These are phyloP conservation scores for Psittacula echo DNA, from an alignment of 2,797 vertebrate genomes.

Conservation along the genomic window DNA sequence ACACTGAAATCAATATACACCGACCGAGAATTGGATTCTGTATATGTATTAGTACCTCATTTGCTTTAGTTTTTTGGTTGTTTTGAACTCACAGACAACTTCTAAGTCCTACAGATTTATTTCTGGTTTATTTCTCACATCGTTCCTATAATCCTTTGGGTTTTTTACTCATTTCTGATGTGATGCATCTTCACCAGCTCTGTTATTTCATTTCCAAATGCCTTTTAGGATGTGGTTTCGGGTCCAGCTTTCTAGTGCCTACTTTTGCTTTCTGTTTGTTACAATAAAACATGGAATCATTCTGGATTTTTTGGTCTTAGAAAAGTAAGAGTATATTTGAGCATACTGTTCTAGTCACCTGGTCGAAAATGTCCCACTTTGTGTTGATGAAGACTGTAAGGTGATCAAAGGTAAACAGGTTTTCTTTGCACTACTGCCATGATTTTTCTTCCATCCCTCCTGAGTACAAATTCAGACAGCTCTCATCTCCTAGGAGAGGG, in stretches of 20 bases:
- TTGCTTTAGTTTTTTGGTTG: constrained; percentile 25
- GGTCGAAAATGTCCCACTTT: background rate
- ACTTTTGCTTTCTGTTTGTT: background rate
- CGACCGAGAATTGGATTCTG: constrained; percentile 28
- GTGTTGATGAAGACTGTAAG: background rate
- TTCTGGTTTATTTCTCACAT: background rate
- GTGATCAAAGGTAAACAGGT: background rate
- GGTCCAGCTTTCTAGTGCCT: background rate
- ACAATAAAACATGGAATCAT: background rate
- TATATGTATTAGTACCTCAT: constrained; percentile 57
- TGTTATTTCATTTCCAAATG: background rate
- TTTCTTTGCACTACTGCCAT: background rate
- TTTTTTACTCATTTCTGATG: background rate
- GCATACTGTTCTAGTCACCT: background rate
- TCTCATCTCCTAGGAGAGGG: background rate
- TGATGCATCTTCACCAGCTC: background rate
- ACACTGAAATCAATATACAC: constrained; percentile 50
- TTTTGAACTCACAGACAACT: background rate
- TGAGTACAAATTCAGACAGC: background rate
- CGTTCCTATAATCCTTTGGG: background rate
- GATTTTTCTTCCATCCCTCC: background rate
- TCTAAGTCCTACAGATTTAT: background rate
- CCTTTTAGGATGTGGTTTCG: background rate
- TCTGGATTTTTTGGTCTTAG: background rate
- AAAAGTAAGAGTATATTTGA: background rate